Evolutionary conservation across 2,113 vertebrate species (phyloP).

Genomic region (Pterocles orientalis): DNA sequence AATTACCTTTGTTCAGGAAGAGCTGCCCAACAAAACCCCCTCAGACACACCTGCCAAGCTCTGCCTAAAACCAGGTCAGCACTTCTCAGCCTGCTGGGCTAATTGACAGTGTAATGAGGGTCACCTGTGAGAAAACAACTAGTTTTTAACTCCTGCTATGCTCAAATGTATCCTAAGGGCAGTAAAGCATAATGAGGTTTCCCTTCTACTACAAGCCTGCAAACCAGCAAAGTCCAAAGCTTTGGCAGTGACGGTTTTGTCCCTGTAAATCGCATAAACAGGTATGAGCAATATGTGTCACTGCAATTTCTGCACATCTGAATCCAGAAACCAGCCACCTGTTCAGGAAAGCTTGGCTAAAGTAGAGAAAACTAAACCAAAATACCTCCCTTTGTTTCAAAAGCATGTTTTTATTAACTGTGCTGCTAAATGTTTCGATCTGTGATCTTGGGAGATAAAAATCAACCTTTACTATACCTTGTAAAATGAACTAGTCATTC

Average conservation of each 20-base stretch:
- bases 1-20: fast-evolving
- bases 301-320: background rate
- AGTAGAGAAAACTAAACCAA: background rate
- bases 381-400: background rate
- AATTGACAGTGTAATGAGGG: background rate
- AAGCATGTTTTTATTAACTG: background rate
- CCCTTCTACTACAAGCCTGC: background rate
- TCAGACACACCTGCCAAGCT: background rate
- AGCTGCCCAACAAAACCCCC: background rate
- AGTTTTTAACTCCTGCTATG: background rate
- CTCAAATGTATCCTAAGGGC: background rate
- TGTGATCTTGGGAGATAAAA: background rate
- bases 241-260: background rate
- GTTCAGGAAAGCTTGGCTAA: background rate
- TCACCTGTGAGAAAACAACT: background rate
- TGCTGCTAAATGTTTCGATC: background rate
- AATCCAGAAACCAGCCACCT: fast-evolving
- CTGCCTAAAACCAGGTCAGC: background rate
- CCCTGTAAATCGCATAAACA: fast-evolving
- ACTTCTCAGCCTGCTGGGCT: background rate
- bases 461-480: background rate
- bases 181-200: background rate
- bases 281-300: fast-evolving
- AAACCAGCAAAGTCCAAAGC: background rate
- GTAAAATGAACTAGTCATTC: background rate